Evolutionary conservation across 2,113 vertebrate genomes (phyloP), one percentile per base, ranked within the genome.

Genomic region (Leiothrix lutea): DNA sequence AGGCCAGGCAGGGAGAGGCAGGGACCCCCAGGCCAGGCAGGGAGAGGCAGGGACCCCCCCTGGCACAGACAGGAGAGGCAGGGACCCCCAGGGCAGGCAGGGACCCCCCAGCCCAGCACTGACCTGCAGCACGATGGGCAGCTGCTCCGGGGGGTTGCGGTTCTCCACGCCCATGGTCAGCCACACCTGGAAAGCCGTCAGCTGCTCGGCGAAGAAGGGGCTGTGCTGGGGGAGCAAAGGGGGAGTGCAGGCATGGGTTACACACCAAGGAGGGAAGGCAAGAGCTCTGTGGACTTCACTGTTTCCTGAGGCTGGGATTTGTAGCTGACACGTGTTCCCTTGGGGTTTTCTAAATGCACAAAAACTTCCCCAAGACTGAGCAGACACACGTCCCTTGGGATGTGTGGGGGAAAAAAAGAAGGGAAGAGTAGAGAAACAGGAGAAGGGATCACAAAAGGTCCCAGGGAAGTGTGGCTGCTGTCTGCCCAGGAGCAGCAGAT

Each of bases 141-240:
- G 99, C 97, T 99, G 99, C 97, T 99, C 99, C 0, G 99, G 99
- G 5, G 99, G 99, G 96, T 99, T 99, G 91, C 99, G 97, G 98
- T 99, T 99, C 97, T 99, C 99, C 96, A 99, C 99, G 0, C 99
- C 99, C 99, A 99, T 99, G 5, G 99, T 99, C 88, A 99, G 95
- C 99, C 99, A 99, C 84, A 99, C 99, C 98, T 99, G 98, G 98
- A 99, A 99, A 0, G 99, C 99, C 0, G 99, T 99, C 93, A 99
- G 98, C 98, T 99, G 99, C 97, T 99, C 99, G 0, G 99, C 99
- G 2, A 99, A 99, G 98, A 99, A 99, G 2, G 99, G 99, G 72
- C 99, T 99, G 98, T 99, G 99, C 99, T 99, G 98, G 95, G 26
- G 94, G 80, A 29, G 31, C 40, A 50, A 79, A 61, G 50, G 4